These are phyloP conservation scores for Sphenodon punctatus DNA, from an alignment of 2,797 vertebrate genomes.

Conservation along the genomic window DNA sequence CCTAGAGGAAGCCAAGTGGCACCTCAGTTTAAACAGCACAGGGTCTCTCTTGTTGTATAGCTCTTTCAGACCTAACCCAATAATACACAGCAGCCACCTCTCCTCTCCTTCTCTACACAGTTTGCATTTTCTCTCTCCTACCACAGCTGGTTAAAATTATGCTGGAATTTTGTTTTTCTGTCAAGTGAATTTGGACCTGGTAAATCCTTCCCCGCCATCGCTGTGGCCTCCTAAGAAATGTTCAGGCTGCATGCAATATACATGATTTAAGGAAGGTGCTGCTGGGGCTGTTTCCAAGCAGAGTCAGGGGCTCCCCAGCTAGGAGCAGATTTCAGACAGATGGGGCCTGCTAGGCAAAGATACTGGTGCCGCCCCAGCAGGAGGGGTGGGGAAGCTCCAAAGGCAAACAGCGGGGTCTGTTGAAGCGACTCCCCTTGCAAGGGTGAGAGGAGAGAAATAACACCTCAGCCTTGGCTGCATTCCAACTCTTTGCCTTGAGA, in stretches of 20 bases:
- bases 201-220: constrained; percentile 74
- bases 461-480: neutral
- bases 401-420: neutral
- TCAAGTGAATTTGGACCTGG: constrained; percentile 89
- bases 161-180: constrained; percentile 88
- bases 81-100: neutral
- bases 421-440: constrained; percentile 20
- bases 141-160: constrained; percentile 93
- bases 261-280: constrained; percentile 68
- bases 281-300: constrained; percentile 36
- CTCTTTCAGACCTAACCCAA: neutral
- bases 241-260: constrained; percentile 42
- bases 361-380: neutral
- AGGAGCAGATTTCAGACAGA: constrained; percentile 2
- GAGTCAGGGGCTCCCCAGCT: constrained; percentile 31
- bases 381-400: neutral
- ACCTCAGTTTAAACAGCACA: neutral
- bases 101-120: constrained; percentile 15
- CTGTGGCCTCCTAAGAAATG: constrained; percentile 62
- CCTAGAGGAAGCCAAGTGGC: too few relatives aligned
- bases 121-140: constrained; percentile 54
- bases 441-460: neutral
- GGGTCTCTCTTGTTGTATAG: neutral
- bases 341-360: neutral
- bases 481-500: constrained; percentile 27